Evolutionary conservation across 1,140 invertebrate species (phyloP), one percentile per base, ranked within the genome.

Genomic region (Lanistes nyassanus): DNA sequence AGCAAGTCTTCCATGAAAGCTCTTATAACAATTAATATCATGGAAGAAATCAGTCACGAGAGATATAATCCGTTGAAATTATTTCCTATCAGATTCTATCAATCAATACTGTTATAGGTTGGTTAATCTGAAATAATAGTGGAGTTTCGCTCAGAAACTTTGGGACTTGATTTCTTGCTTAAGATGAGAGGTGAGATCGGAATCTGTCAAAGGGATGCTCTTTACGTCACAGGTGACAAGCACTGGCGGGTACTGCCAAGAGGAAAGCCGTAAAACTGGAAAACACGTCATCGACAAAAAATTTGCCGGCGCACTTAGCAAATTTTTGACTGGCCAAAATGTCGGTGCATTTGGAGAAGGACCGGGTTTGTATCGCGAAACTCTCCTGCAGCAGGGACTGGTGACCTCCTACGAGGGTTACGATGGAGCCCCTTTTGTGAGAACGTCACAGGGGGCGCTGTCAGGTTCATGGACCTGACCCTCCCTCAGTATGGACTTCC

Each of bases 391-490:
- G 29, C 16, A n/a, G 2, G 13, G 26, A 11, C 21, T 39, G 53
- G 34, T 76, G 26, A 56, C 55, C 66, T 37, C 65, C 23, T 78
- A 75, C 65, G 70, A 77, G 36, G 76, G 70, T 16, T 77, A 74
- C 39, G 76, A 77, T 37, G 76, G 76, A 0, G 69, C 71, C 19
- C 71, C 76, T 13, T 77, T 73, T 75, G 37, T 58, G 71, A 74
- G 42, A 66, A 74, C 62, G 70, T 70, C 1, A 74, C 69, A 19
- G 55, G 70, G 13, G 75, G 75, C 5, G 26, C 36, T 7, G 78
- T 79, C 19, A 69, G 60, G 26, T 79, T 79, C 58, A 51, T 79
- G 70, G 78, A 79, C 65, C 66, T 79, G 42, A 79, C 78, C 29
- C 39, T 76, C 3, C 75, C 78, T 29, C 78, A 79, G n/a, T 79